phyloP scores from a whole-genome alignment of 2,888 invertebrate genomes.

The Drosophila cognata region DNA sequence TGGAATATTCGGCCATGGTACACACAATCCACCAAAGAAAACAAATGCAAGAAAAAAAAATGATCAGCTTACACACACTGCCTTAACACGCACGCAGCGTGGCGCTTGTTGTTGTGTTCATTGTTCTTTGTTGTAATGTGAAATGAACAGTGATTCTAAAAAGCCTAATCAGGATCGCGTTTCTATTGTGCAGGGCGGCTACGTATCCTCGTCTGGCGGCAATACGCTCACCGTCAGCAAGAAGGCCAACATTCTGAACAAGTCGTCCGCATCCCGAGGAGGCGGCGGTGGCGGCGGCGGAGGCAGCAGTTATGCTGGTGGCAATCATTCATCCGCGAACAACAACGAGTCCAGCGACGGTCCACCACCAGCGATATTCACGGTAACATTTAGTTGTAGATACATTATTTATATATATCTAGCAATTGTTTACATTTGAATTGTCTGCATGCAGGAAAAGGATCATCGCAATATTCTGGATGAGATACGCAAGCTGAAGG shows the following conservation, averaged over 20 bases:
- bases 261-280: slow-evolving; percentile 86
- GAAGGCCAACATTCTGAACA: slow-evolving; percentile 93
- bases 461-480: slow-evolving; percentile 93
- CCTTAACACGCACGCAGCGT: slow-evolving; percentile 83
- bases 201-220: slow-evolving; percentile 86
- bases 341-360: slow-evolving; percentile 74
- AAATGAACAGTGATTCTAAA: slow-evolving; percentile 83
- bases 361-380: slow-evolving; percentile 74
- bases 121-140: slow-evolving; percentile 73
- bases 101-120: slow-evolving; percentile 83
- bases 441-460: slow-evolving; percentile 78
- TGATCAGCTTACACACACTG: slow-evolving; percentile 50
- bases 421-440: not conserved
- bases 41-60: slow-evolving; percentile 6
- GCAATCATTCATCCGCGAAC: slow-evolving; percentile 70
- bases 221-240: slow-evolving; percentile 90
- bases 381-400: slow-evolving; percentile 80
- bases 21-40: not conserved
- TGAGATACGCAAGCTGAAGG: slow-evolving; percentile 95
- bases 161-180: slow-evolving; percentile 88
- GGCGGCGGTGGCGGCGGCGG: slow-evolving; percentile 75
- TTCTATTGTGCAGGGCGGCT: slow-evolving; percentile 89
- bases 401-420: not conserved
- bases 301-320: slow-evolving; percentile 61
- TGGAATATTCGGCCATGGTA: not conserved